Conservation (phyloP, 1,140 invertebrate species). For the Yoshiicerus persimilis region DNA sequence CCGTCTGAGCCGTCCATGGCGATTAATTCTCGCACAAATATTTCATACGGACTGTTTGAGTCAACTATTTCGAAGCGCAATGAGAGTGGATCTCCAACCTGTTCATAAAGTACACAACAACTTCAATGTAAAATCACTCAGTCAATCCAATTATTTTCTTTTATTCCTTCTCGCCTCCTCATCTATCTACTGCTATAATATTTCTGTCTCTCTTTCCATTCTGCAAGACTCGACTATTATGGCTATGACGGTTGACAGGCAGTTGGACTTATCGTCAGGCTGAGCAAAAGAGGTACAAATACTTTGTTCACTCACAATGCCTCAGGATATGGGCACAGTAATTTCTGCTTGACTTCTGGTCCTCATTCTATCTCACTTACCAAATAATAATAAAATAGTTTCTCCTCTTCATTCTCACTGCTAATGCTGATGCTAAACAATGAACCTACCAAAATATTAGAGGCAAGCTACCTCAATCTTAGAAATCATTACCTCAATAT, state of each 20-base stretch:
- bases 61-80: constrained; percentile 60
- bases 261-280: no score
- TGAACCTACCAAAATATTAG: not conserved
- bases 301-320: not conserved
- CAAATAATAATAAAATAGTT: not conserved
- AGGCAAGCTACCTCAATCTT: not conserved
- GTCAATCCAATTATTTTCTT: not conserved
- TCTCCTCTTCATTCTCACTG: not conserved
- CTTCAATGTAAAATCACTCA: not conserved
- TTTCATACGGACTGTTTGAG: constrained; percentile 59
- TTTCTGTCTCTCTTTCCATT: not conserved
- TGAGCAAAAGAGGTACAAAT: not conserved
- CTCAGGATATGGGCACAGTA: not conserved
- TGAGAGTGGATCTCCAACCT: constrained; percentile 59
- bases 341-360: not conserved
- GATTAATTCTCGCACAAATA: constrained; percentile 61
- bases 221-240: not conserved
- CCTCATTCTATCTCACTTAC: not conserved
- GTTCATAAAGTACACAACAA: constrained; percentile 47
- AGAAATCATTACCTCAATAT: no score
- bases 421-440: no score
- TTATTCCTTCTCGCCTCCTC: not conserved
- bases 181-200: not conserved
- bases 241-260: not conserved
- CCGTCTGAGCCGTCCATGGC: constrained; percentile 60